These are phyloP conservation scores for Chaetops frenatus DNA, from an alignment of 2,113 vertebrate genomes.

Conservation along the genomic window DNA sequence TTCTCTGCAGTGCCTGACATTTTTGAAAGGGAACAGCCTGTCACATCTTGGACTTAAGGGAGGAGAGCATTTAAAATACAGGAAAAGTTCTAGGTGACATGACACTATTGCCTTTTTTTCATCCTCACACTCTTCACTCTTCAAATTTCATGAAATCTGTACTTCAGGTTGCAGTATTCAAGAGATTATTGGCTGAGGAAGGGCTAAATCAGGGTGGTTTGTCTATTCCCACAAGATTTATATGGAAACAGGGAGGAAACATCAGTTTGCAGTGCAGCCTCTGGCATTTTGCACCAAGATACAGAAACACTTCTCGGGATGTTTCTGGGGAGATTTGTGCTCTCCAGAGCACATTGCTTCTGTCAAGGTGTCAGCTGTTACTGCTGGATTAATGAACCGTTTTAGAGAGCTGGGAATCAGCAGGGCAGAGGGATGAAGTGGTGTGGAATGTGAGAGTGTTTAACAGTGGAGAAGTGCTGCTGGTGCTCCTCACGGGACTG, in stretches of 20 bases:
- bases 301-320: not conserved
- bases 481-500: not conserved
- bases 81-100: not conserved
- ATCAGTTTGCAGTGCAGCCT: not conserved
- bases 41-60: not conserved
- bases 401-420: not conserved
- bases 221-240: not conserved
- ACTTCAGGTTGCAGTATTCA: not conserved
- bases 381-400: conserved; percentile 15
- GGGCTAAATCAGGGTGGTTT: not conserved
- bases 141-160: not conserved
- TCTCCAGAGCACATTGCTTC: not conserved
- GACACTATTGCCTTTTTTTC: not conserved
- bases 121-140: not conserved
- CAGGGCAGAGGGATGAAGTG: not conserved
- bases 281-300: not conserved
- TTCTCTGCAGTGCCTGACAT: not conserved
- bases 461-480: not conserved
- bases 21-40: conserved; percentile 22
- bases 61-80: not conserved
- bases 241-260: not conserved
- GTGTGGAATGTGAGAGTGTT: conserved; percentile 6
- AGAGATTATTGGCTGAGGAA: not conserved
- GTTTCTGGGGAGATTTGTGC: not conserved
- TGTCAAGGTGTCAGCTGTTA: conserved; percentile 3